phyloP scores from a whole-genome alignment of 2,888 invertebrate genomes.

The Philereme transversata region DNA sequence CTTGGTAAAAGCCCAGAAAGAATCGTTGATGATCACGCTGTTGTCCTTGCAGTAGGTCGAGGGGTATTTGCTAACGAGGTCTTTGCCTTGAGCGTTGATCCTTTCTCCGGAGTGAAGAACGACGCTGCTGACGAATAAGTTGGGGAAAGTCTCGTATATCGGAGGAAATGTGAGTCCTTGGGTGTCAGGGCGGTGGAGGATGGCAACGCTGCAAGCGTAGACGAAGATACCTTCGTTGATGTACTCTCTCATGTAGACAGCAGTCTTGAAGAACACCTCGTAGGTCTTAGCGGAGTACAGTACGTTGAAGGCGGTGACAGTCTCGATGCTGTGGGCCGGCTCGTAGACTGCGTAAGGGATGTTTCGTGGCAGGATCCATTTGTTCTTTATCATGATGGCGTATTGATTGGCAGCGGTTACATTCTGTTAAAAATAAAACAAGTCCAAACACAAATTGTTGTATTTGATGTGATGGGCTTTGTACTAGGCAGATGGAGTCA shows the following conservation, averaged over 20 bases:
- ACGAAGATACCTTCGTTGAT: constrained; percentile 89
- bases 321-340: constrained; percentile 84
- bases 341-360: constrained; percentile 84
- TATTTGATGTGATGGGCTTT: too few species aligned
- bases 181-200: constrained; percentile 86
- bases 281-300: constrained; percentile 89
- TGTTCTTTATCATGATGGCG: constrained; percentile 75
- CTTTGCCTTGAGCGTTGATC: constrained; percentile 74
- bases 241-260: constrained; percentile 86
- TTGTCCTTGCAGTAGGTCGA: constrained; percentile 65
- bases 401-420: constrained; percentile 81
- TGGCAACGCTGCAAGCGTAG: constrained; percentile 85
- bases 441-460: too few species aligned
- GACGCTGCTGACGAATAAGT: constrained; percentile 87
- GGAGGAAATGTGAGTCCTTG: constrained; percentile 87
- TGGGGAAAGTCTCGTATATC: constrained; percentile 89
- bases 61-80: constrained; percentile 57
- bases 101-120: constrained; percentile 86
- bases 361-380: constrained; percentile 82
- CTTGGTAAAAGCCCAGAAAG: constrained; percentile 81
- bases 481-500: too few species aligned
- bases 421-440: constrained; percentile 17
- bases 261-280: constrained; percentile 87
- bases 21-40: constrained; percentile 84
- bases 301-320: constrained; percentile 85